phyloP scores from a whole-genome alignment of 2,113 vertebrate genomes.

The Sinocyclocheilus grahami region DNA sequence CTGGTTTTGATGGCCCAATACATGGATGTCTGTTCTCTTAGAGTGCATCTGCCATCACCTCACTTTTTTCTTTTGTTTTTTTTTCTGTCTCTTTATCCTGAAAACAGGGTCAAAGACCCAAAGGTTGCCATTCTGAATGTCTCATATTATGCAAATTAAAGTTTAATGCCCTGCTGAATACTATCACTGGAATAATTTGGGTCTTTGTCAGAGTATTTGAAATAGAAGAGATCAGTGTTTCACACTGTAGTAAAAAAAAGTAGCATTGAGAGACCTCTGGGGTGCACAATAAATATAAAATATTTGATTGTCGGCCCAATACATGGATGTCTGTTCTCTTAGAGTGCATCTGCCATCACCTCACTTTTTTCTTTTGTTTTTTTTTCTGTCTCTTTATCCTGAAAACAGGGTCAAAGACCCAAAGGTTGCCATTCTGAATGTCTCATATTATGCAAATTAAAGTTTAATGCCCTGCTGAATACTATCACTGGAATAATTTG shows the following conservation, averaged over 20 bases:
- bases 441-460: no score
- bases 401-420: conserved; percentile 9
- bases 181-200: not conserved
- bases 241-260: not conserved
- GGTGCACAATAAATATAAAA: not conserved
- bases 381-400: not conserved
- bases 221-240: not conserved
- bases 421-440: no score
- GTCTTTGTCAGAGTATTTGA: not conserved
- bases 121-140: no score
- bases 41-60: conserved; percentile 52
- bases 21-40: conserved; percentile 51
- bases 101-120: conserved; percentile 12
- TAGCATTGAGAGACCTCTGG: no score
- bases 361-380: conserved; percentile 22
- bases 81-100: not conserved
- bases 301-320: no score
- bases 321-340: no score
- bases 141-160: no score
- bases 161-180: no score
- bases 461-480: no score
- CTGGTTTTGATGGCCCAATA: conserved; percentile 53
- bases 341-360: conserved; percentile 53
- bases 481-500: not conserved
- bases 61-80: conserved; percentile 16